Conservation (phyloP, 37 sponge, comb jelly and placozoan species). For the Petrosia ficiformis region DNA sequence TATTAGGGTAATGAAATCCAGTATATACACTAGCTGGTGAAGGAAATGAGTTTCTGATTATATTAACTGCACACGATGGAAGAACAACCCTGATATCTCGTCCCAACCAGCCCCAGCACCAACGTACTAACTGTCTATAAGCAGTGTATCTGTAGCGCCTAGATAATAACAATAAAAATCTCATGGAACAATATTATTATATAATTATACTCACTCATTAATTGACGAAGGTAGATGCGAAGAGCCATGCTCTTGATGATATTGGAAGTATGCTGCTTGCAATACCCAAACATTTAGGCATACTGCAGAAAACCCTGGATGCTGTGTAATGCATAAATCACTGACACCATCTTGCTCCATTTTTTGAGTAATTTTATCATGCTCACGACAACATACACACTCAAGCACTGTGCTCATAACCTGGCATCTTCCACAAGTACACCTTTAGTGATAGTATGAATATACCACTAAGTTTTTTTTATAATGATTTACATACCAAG, state of each 20-base stretch:
- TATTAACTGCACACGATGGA: not conserved
- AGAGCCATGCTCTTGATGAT: slow-evolving; percentile 26
- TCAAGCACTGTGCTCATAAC: not conserved
- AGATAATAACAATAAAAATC: slow-evolving; percentile 8
- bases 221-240: not conserved
- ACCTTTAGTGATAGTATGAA: not conserved
- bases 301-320: slow-evolving; percentile 42
- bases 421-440: slow-evolving; percentile 2
- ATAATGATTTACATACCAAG: not conserved
- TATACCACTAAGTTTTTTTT: not conserved
- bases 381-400: slow-evolving; percentile 13
- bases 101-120: slow-evolving; percentile 21
- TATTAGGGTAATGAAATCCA: slow-evolving; percentile 27
- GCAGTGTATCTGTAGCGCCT: not conserved
- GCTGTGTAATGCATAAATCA: slow-evolving; percentile 25
- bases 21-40: slow-evolving; percentile 7
- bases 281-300: slow-evolving; percentile 51
- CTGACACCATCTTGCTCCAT: slow-evolving; percentile 3
- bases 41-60: slow-evolving; percentile 1
- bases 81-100: not conserved
- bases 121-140: slow-evolving; percentile 13
- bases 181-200: not conserved
- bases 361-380: slow-evolving; percentile 5
- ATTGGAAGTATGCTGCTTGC: slow-evolving; percentile 40
- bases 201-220: not conserved